These are phyloP conservation scores for Halcyon malimbica DNA, from an alignment of 2,113 vertebrate genomes.

Conservation along the genomic window DNA sequence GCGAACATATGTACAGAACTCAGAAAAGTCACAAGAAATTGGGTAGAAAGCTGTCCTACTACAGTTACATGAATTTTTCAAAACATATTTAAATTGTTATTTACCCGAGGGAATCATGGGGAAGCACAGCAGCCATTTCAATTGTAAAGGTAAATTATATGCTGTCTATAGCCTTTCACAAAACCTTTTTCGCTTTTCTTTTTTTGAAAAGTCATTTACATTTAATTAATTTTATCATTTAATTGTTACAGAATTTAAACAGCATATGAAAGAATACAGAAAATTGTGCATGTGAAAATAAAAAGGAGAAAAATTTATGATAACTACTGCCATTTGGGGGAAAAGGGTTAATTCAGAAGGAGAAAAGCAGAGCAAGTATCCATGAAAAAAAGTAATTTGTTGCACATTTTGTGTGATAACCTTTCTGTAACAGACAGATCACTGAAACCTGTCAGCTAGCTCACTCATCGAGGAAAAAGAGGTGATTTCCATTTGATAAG, in stretches of 20 bases:
- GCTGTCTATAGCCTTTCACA: not conserved
- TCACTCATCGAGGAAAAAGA: not conserved
- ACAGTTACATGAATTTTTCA: not conserved
- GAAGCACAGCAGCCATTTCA: slow-evolving; percentile 15
- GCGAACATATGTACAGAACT: not conserved
- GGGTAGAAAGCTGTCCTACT: not conserved
- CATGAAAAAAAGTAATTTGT: not conserved
- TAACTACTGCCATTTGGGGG: not conserved
- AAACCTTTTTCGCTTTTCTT: not conserved
- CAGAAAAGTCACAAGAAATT: not conserved
- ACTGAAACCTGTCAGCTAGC: not conserved
- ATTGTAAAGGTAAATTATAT: slow-evolving; percentile 13
- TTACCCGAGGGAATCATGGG: slow-evolving; percentile 25
- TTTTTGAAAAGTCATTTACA: slow-evolving; percentile 49
- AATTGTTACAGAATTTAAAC: slow-evolving; percentile 45
- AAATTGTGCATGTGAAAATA: not conserved
- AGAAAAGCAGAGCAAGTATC: not conserved
- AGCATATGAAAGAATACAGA: not conserved
- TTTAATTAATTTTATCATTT: slow-evolving; percentile 70
- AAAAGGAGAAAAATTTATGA: not conserved
- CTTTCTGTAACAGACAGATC: slow-evolving; percentile 1
- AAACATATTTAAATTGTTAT: slow-evolving; percentile 37
- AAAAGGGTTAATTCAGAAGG: not conserved
- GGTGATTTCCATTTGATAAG: slow-evolving; percentile 50
- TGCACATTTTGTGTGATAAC: not conserved